Percentiles rank a stretch among this genome's conserved stretches.
Evolutionary conservation across 23 tunicate genomes (phyloP).

Genomic region (Ciona savignyi): DNA sequence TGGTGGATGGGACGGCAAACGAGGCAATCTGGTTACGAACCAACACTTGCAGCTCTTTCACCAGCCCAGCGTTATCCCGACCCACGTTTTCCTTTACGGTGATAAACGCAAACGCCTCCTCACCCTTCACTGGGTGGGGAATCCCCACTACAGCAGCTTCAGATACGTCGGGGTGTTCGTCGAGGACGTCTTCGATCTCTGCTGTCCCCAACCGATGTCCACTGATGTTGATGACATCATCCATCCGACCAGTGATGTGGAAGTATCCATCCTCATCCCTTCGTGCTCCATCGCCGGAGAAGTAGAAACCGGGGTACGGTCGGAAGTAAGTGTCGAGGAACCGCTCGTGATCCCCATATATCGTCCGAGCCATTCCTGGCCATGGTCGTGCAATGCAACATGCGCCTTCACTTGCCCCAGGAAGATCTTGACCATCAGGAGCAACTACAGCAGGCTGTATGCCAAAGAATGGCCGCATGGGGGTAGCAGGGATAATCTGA

Average conservation of each 20-base stretch:
- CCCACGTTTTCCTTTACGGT: constrained; percentile 34
- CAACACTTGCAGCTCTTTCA: constrained; percentile 15
- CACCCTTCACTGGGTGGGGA: constrained; percentile 92
- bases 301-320: constrained; percentile 81
- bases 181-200: constrained; percentile 88
- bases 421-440: constrained; percentile 37
- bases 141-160: constrained; percentile 95
- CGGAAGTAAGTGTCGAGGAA: constrained; percentile 79
- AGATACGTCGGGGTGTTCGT: constrained; percentile 71
- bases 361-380: constrained; percentile 99
- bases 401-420: constrained; percentile 37
- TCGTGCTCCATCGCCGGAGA: constrained; percentile 90
- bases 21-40: constrained; percentile 59
- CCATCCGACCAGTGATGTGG: constrained; percentile 98
- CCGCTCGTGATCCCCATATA: constrained; percentile 86
- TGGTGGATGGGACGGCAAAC: constrained; percentile 72
- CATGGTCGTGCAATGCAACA: constrained; percentile 84
- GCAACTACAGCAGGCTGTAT: constrained; percentile 66
- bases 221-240: constrained; percentile 94
- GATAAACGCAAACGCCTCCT: constrained; percentile 82
- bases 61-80: constrained; percentile 19
- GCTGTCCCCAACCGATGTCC: constrained; percentile 95
- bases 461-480: constrained; percentile 93
- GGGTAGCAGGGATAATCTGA: constrained; percentile 77
- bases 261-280: constrained; percentile 37